Percentiles rank a stretch among this genome's conserved stretches.
phyloP scores from a whole-genome alignment of 2,888 invertebrate species.

The Troides oblongomaculatus region DNA sequence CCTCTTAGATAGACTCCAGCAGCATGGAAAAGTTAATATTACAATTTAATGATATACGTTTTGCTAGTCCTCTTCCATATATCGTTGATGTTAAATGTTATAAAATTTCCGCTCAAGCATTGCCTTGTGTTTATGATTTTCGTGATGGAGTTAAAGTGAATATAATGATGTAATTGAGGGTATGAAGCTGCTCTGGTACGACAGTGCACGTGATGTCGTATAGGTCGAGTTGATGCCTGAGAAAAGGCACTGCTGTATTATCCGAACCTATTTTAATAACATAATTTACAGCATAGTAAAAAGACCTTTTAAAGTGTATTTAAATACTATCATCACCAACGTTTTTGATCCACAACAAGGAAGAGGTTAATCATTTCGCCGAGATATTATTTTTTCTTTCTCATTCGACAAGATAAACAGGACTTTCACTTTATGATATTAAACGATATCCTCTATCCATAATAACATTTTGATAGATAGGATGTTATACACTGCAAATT shows the following conservation, averaged over 20 bases:
- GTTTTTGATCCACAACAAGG: background rate
- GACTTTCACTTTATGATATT: no score
- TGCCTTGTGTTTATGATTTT: slow-evolving; percentile 43
- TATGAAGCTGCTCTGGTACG: slow-evolving; percentile 55
- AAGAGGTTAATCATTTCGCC: background rate
- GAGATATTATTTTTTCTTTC: no score
- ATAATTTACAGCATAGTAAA: slow-evolving; percentile 5
- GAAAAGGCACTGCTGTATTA: slow-evolving; percentile 9
- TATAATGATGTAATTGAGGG: slow-evolving; percentile 64
- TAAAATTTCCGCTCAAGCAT: slow-evolving; percentile 48
- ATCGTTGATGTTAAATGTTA: slow-evolving; percentile 11
- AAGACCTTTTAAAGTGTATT: background rate
- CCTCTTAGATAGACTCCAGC: no score
- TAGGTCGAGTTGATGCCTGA: slow-evolving; percentile 26
- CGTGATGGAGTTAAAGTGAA: slow-evolving; percentile 67
- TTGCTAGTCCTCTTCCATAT: background rate
- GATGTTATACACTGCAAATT: no score
- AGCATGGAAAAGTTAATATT: background rate
- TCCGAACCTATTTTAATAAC: slow-evolving; percentile 13
- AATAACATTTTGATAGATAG: no score
- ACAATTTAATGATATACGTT: background rate
- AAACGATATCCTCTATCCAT: no score
- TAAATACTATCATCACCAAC: background rate
- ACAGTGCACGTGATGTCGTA: slow-evolving; percentile 49
- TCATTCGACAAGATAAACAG: no score